Conservation (phyloP, 2,113 vertebrate species). For the Ciconia boyciana region DNA sequence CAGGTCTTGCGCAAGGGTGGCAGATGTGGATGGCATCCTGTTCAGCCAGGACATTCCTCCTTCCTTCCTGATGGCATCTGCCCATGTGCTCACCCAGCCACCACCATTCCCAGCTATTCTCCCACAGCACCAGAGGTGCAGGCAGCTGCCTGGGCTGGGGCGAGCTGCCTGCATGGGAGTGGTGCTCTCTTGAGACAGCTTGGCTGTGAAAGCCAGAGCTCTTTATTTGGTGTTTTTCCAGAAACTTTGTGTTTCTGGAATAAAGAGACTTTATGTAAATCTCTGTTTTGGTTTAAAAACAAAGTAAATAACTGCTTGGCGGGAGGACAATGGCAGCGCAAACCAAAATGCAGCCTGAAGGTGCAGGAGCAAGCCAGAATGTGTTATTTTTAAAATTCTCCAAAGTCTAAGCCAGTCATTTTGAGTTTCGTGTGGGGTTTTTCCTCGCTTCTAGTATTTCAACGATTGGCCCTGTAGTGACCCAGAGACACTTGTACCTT, state of each 20-base stretch:
- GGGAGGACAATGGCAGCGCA: background rate
- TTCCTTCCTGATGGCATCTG: background rate
- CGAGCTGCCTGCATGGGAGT: background rate
- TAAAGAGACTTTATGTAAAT: background rate
- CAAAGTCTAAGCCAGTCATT: background rate
- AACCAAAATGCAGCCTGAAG: background rate
- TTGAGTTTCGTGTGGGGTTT: background rate
- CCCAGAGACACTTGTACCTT: background rate
- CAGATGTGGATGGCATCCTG: background rate
- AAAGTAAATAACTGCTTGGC: background rate
- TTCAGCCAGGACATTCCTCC: background rate
- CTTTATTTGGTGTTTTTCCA: background rate
- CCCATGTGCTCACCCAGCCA: background rate
- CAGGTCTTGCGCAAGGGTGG: background rate
- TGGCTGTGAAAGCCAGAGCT: background rate
- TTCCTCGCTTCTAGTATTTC: background rate
- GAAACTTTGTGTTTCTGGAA: background rate
- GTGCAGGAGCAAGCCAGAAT: background rate
- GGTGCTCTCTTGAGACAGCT: background rate
- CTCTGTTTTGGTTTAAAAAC: background rate
- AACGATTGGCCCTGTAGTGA: background rate
- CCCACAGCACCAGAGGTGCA: rapidly evolving
- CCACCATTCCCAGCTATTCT: background rate
- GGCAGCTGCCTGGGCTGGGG: background rate
- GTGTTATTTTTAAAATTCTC: background rate